Base-by-base conservation (phyloP, 2,797 vertebrate genomes). In the Heteromormyrus szaboi region DNA sequence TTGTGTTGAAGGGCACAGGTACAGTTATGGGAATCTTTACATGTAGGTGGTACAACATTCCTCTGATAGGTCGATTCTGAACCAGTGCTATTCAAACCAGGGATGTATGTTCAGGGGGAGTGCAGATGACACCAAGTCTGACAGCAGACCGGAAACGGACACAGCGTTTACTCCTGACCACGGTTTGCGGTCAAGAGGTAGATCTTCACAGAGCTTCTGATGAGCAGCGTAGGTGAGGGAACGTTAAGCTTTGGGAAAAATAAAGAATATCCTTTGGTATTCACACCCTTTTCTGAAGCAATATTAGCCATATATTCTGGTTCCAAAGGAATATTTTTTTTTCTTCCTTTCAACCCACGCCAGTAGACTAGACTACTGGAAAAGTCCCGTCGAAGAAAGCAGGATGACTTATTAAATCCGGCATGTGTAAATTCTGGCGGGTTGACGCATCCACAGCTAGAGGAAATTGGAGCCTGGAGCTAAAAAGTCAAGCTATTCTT, bases 371-470 rank as follows among this genome's bases (percentile, higher is more conserved):
- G 88, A 79, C 85, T 56, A 3, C 25, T 19, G 51, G 85, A 56
- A 29, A 86, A 86, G 87, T 91, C 76, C 41, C n/a, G 41, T 81
- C 19, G 87, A 84, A 91, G 92, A 90, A 91, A 93, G 93, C 94
- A 91, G 37, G 62, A 9, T n/a, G 17, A 72, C 79, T 90, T 22
- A 4, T 90, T 89, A 91, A 93, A 93, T 90, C 91, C 91, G 90
- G 93, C 93, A 94, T 94, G 93, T 95, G 94, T 92, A 91, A 95
- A 92, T 94, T 95, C 44, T 48, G 37, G 93, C 92, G 91, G 92
- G 93, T 94, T 95, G 89, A 92, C 92, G 92, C 93, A 93, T 94
- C 94, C 92, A 93, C 93, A 94, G 93, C 94, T 95, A 93, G 92
- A 94, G 94, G 95, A 95, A 95, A 94, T 68, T 91, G 89, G 93